Conservation (phyloP, 2,888 invertebrate genomes). For the Keiferia lycopersicella region DNA sequence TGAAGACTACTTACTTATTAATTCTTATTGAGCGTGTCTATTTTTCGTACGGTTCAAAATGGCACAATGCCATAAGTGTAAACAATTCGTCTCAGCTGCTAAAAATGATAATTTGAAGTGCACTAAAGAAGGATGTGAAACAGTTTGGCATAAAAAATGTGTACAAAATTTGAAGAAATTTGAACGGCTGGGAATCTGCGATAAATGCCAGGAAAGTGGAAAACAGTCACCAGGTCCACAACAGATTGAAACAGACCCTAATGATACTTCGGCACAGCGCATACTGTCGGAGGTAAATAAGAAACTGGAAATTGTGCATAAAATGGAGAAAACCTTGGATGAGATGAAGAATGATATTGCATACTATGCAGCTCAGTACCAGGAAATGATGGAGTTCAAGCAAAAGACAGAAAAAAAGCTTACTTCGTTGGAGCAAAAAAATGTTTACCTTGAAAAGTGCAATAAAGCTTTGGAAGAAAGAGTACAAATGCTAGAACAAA, state of each 20-base stretch:
- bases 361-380: constrained; percentile 29
- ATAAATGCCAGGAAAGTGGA: constrained; percentile 16
- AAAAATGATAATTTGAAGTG: constrained; percentile 25
- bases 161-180: constrained; percentile 17
- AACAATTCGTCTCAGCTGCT: constrained; percentile 11
- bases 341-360: constrained; percentile 25
- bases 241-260: neutral
- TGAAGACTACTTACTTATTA: too few species aligned
- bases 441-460: constrained; percentile 31
- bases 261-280: constrained; percentile 14
- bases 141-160: constrained; percentile 28
- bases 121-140: constrained; percentile 16
- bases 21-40: too few species aligned
- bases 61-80: constrained; percentile 13
- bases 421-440: constrained; percentile 27
- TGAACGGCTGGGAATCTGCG: neutral
- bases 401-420: constrained; percentile 30
- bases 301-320: constrained; percentile 29
- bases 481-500: constrained; percentile 21
- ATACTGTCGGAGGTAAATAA: constrained; percentile 28
- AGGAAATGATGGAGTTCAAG: constrained; percentile 29
- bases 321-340: constrained; percentile 29
- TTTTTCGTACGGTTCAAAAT: neutral
- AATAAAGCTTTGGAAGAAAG: constrained; percentile 29
- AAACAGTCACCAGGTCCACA: neutral